A percentile compares a stretch with the other conserved stretches of the same genome.
Evolutionary conservation across 1,140 invertebrate genomes (phyloP).

Genomic region (Macrobrachium rosenbergii): DNA sequence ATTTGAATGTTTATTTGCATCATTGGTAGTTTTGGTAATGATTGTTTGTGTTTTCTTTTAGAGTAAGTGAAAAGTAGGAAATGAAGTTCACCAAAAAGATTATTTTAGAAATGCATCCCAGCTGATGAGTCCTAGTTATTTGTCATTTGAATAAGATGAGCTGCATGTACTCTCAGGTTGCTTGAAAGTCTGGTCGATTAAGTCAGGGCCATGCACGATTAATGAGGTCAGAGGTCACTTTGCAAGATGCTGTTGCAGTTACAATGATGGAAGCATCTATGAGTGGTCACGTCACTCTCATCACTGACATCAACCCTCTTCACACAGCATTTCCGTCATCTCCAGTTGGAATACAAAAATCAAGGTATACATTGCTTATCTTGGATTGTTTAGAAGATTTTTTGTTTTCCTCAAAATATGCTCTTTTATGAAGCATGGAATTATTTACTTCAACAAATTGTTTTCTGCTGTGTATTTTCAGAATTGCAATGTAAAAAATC

Average conservation of each 20-base stretch:
- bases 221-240: slow-evolving; percentile 77
- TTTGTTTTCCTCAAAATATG: no score
- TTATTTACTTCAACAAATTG: no score
- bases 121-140: no score
- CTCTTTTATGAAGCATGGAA: no score
- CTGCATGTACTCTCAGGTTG: slow-evolving; percentile 72
- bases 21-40: no score
- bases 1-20: no score
- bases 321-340: slow-evolving; percentile 77
- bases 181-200: slow-evolving; percentile 86
- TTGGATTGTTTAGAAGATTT: no score
- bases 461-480: no score
- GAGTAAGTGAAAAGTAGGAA: background rate
- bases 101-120: no score
- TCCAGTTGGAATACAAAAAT: slow-evolving; percentile 74
- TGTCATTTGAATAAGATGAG: background rate
- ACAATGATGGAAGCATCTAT: slow-evolving; percentile 79
- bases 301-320: slow-evolving; percentile 71
- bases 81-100: no score
- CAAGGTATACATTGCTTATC: slow-evolving; percentile 72
- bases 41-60: background rate
- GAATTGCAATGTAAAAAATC: no score
- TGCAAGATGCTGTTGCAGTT: slow-evolving; percentile 82
- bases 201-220: slow-evolving; percentile 82
- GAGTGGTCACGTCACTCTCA: slow-evolving; percentile 72